phyloP scores from a whole-genome alignment of 2,888 invertebrate species.

The Julus scanicus region DNA sequence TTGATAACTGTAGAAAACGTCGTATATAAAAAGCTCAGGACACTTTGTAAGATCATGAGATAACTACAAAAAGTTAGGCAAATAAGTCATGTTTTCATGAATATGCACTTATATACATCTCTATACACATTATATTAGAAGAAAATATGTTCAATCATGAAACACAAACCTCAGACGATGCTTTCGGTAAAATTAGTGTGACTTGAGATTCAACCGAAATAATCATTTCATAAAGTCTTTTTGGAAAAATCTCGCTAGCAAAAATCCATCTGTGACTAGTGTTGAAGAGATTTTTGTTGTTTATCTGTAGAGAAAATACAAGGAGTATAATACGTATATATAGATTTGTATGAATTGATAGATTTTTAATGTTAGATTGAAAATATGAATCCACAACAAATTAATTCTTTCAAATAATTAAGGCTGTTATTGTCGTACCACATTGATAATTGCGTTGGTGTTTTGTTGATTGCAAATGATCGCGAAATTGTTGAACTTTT shows the following conservation, averaged over 20 bases:
- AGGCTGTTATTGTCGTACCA: too few species aligned
- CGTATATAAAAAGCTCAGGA: neutral
- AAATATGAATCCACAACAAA: too few species aligned
- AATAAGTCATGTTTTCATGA: neutral
- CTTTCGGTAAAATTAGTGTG: neutral
- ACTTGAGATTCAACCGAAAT: neutral
- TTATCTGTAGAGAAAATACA: neutral
- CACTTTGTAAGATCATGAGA: neutral
- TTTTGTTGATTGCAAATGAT: neutral
- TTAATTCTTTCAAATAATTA: too few species aligned
- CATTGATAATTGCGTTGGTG: conserved; percentile 3
- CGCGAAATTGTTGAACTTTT: neutral
- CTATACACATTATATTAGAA: neutral
- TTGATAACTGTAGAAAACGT: conserved; percentile 41
- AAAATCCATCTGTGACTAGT: conserved; percentile 4
- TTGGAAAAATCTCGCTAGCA: neutral
- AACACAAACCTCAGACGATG: neutral
- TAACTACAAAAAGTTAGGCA: neutral
- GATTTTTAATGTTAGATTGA: too few species aligned
- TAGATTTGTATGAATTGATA: too few species aligned
- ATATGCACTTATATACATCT: neutral
- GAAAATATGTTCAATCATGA: too few species aligned
- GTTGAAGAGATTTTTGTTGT: neutral
- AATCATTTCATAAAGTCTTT: neutral
- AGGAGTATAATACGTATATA: too few species aligned